phyloP scores from a whole-genome alignment of 2,113 vertebrate genomes.

The Tamias sibiricus region DNA sequence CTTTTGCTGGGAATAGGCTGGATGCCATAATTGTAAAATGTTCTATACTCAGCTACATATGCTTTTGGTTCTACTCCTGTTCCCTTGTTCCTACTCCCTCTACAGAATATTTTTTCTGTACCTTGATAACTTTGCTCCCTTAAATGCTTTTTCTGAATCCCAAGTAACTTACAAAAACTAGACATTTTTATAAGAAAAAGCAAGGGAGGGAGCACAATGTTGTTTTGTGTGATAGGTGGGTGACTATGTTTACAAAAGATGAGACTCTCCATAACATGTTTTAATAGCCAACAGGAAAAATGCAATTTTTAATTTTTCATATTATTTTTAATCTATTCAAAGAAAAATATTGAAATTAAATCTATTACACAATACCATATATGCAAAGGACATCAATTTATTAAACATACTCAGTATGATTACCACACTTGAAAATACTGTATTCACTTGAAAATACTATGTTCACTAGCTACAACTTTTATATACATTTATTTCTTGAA shows the following conservation, averaged over 20 bases:
- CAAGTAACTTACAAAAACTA: background rate
- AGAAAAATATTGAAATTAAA: constrained; percentile 42
- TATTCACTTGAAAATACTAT: constrained; percentile 75
- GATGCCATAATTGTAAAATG: background rate
- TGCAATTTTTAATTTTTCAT: constrained; percentile 30
- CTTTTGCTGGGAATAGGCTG: background rate
- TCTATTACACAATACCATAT: background rate
- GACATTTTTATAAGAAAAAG: background rate
- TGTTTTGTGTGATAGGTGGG: background rate
- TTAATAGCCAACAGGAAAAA: background rate
- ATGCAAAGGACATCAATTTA: background rate
- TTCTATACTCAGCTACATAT: rapidly evolving
- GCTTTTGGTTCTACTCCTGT: background rate
- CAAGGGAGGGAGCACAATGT: background rate
- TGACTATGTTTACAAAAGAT: background rate
- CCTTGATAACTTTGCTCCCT: background rate
- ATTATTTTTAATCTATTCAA: constrained; percentile 42
- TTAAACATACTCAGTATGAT: constrained; percentile 32
- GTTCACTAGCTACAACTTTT: constrained; percentile 52
- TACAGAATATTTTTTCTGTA: background rate
- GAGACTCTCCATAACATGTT: background rate
- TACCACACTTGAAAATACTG: constrained; percentile 71
- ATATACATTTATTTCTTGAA: constrained; percentile 1
- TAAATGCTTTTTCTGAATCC: background rate
- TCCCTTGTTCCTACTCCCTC: background rate